These are phyloP conservation scores for Cryptocephalus primarius DNA, from an alignment of 2,888 invertebrate species.

Conservation along the genomic window DNA sequence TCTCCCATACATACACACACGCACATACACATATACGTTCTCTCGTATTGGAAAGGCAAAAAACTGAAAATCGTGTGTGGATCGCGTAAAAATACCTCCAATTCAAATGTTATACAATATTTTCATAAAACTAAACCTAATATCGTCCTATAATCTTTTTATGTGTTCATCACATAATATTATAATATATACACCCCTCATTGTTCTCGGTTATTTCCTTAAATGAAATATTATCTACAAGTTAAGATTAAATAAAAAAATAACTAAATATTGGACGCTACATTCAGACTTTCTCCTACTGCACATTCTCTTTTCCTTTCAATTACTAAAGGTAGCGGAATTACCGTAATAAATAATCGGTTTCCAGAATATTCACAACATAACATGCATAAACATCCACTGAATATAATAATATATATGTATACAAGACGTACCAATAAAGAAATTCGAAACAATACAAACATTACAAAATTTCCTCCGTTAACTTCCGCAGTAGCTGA, in stretches of 20 bases:
- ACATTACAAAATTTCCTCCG: no score
- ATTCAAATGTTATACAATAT: slow-evolving; percentile 11
- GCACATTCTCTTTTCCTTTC: not conserved
- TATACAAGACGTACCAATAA: no score
- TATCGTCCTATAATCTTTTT: slow-evolving; percentile 1
- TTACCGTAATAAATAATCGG: no score
- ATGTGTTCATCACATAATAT: slow-evolving; percentile 4
- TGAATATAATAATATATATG: no score
- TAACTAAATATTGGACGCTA: slow-evolving; percentile 23
- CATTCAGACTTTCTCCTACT: slow-evolving; percentile 8
- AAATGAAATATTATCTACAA: slow-evolving; percentile 19
- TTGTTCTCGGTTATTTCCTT: slow-evolving; percentile 11
- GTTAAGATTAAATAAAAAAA: slow-evolving; percentile 15
- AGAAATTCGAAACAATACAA: no score
- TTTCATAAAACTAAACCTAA: slow-evolving; percentile 14
- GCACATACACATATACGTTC: no score
- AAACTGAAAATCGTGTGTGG: slow-evolving; percentile 11
- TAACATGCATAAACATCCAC: no score
- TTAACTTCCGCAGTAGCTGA: no score
- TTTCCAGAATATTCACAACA: no score
- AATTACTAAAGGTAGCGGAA: not conserved
- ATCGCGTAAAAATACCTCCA: no score
- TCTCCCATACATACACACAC: not conserved
- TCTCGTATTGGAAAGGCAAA: slow-evolving; percentile 26
- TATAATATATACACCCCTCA: slow-evolving; percentile 21